Percentiles rank a stretch among this genome's conserved stretches.
phyloP scores from a whole-genome alignment of 2,888 invertebrate species.

The Andrena fulva region DNA sequence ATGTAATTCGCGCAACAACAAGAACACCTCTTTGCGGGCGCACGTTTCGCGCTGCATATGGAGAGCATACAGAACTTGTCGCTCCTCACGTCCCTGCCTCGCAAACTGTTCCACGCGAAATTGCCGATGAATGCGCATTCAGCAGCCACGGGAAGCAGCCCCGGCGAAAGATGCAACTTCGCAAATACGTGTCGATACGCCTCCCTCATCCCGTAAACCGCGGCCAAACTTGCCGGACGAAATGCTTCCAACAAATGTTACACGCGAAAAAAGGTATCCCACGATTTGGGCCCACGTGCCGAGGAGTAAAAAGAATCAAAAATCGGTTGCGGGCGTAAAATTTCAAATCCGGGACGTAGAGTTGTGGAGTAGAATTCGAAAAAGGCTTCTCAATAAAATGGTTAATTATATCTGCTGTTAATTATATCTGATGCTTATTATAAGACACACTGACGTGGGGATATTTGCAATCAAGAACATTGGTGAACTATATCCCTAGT shows the following conservation, averaged over 20 bases:
- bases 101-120: constrained; percentile 70
- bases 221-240: constrained; percentile 23
- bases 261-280: constrained; percentile 2
- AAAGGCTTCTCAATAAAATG: neutral
- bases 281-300: neutral
- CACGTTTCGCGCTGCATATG: constrained; percentile 54
- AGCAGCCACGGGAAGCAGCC: constrained; percentile 63
- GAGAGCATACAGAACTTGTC: constrained; percentile 67
- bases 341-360: neutral
- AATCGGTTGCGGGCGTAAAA: neutral
- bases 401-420: no score
- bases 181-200: constrained; percentile 70
- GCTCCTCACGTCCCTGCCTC: constrained; percentile 60
- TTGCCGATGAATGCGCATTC: constrained; percentile 78
- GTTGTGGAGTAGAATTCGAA: neutral
- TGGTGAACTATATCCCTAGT: no score
- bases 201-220: constrained; percentile 40
- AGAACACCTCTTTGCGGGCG: constrained; percentile 52
- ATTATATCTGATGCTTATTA: no score
- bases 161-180: constrained; percentile 68
- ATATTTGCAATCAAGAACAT: no score
- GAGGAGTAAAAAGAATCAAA: neutral
- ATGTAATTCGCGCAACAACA: constrained; percentile 62
- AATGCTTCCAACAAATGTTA: constrained; percentile 17
- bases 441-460: no score